Percentiles rank a stretch among this genome's conserved stretches.
phyloP scores from a whole-genome alignment of 37 sponge, comb jelly and placozoan species.

The Chondrosia reniformis region DNA sequence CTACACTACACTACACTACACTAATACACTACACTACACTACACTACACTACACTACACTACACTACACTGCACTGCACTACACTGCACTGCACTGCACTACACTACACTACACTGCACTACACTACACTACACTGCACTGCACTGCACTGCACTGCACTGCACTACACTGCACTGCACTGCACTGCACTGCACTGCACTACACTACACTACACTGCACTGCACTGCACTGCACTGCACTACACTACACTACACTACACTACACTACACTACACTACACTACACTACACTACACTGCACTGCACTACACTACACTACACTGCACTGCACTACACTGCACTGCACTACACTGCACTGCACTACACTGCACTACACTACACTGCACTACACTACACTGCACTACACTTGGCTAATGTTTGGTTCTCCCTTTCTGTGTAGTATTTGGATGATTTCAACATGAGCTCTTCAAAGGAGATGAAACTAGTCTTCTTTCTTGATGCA shows the following conservation, averaged over 20 bases:
- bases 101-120: not conserved
- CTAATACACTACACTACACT: not conserved
- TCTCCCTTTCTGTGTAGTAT: slow-evolving; percentile 39
- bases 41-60: not conserved
- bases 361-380: not conserved
- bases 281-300: not conserved
- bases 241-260: not conserved
- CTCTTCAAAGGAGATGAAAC: slow-evolving; percentile 96
- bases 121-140: not conserved
- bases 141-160: not conserved
- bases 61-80: not conserved
- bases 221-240: not conserved
- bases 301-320: not conserved
- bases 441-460: slow-evolving; percentile 97
- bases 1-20: not conserved
- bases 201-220: not conserved
- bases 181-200: not conserved
- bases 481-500: slow-evolving; percentile 98
- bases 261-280: not conserved
- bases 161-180: not conserved
- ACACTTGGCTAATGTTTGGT: no score
- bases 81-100: not conserved
- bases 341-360: not conserved
- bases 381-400: not conserved
- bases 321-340: not conserved